Conservation (phyloP, 2,113 vertebrate species). For the Channa maculata region DNA sequence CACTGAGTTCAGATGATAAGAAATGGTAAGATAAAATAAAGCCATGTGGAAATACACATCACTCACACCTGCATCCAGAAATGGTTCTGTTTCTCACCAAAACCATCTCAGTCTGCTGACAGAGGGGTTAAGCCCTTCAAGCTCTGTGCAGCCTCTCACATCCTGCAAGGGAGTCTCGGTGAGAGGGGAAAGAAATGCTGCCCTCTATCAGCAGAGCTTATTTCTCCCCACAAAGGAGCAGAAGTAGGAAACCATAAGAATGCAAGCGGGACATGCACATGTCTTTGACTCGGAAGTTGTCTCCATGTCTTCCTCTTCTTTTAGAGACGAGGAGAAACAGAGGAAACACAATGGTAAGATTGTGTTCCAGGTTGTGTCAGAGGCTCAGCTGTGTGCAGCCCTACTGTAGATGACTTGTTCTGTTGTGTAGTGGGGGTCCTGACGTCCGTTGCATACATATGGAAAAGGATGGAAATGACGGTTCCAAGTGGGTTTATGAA, state of each 20-base stretch:
- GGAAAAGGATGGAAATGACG: constrained; percentile 72
- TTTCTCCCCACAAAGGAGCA: constrained; percentile 39
- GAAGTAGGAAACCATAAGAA: constrained; percentile 24
- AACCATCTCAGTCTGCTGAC: constrained; percentile 12
- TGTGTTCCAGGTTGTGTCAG: constrained; percentile 63
- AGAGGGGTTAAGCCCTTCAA: constrained; percentile 2
- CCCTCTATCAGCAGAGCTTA: constrained; percentile 75
- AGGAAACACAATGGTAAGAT: constrained; percentile 71
- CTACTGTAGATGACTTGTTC: constrained; percentile 69
- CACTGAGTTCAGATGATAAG: not conserved
- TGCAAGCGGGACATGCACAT: constrained; percentile 16
- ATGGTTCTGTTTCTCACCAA: constrained; percentile 9
- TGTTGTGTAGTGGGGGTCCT: constrained; percentile 14
- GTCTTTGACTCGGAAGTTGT: constrained; percentile 65
- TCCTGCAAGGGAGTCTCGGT: not conserved
- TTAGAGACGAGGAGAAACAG: constrained; percentile 54
- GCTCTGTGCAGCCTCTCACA: constrained; percentile 6
- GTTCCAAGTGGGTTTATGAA: constrained; percentile 69
- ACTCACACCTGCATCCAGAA: not conserved
- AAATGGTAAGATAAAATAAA: not conserved
- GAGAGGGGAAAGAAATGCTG: constrained; percentile 69
- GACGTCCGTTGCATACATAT: constrained; percentile 74
- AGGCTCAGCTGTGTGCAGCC: constrained; percentile 49
- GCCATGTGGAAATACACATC: not conserved
- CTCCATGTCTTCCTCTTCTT: constrained; percentile 60